These are phyloP conservation scores for Saccopteryx leptura DNA, from an alignment of 2,113 vertebrate genomes.

Conservation along the genomic window DNA sequence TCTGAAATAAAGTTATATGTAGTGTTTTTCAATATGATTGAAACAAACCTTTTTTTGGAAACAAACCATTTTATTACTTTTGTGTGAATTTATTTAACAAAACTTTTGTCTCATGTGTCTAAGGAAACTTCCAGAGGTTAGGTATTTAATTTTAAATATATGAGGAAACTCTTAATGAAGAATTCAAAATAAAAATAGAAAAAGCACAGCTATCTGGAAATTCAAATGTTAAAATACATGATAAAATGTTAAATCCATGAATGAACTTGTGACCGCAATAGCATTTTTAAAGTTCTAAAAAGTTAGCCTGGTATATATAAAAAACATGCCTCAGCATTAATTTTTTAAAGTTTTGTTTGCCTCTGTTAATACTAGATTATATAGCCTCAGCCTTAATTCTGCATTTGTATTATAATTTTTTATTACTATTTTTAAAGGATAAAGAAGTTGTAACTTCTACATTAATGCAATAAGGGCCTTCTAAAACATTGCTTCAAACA, in stretches of 20 bases:
- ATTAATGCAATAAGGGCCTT: constrained; percentile 67
- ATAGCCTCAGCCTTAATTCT: constrained; percentile 78
- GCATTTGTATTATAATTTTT: constrained; percentile 82
- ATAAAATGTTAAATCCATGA: constrained; percentile 22
- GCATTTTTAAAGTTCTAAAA: constrained; percentile 74
- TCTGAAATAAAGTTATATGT: constrained; percentile 22
- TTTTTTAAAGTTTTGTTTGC: constrained; percentile 77
- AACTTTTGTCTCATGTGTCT: constrained; percentile 61
- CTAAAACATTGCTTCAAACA: constrained; percentile 62
- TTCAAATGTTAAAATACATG: constrained; percentile 49
- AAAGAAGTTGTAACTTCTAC: constrained; percentile 57
- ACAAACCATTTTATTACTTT: constrained; percentile 69
- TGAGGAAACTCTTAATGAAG: constrained; percentile 57
- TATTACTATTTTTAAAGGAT: constrained; percentile 82
- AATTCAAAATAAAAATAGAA: constrained; percentile 63
- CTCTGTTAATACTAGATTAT: constrained; percentile 78
- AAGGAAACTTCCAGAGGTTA: constrained; percentile 72
- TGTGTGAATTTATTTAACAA: constrained; percentile 82
- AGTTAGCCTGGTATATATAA: constrained; percentile 61
- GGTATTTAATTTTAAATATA: constrained; percentile 83
- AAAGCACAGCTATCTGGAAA: constrained; percentile 70
- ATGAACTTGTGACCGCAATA: constrained; percentile 36
- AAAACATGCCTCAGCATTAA: not conserved
- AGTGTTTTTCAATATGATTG: constrained; percentile 70
- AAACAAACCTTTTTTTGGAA: constrained; percentile 40